Evolutionary conservation across 2,888 invertebrate species (phyloP), one percentile per base, ranked within the genome.

Genomic region (Gisinianus flammeolus): DNA sequence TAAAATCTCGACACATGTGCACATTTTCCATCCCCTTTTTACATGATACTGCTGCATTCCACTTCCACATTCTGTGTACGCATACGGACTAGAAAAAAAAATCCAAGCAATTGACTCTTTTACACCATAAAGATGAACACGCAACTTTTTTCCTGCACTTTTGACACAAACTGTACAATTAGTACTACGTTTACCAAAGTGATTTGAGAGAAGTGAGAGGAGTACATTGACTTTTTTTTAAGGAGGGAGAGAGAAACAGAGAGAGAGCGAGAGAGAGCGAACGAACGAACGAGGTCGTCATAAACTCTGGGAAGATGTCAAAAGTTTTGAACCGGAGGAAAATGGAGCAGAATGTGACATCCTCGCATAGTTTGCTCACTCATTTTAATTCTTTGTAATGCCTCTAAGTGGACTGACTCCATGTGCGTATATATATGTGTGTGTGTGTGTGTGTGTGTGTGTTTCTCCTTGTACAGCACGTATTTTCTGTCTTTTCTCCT

Each of bases 21-120:
- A 16, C 44, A 44, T 44, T 10, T 6, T 10, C 44, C 44, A 44
- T 44, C 44, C 16, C 44, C 44, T 44, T n/a, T n/a, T n/a, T n/a
- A n/a, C n/a, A n/a, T n/a, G n/a, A n/a, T n/a, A n/a, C n/a, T n/a
- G n/a, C n/a, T n/a, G n/a, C n/a, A n/a, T n/a, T n/a, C n/a, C n/a
- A n/a, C 44, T 16, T 44, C 44, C 44, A 10, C 44, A 10, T 6
- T 6, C 44, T 16, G 16, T 44, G 44, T 6, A 16, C 6, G 44
- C 8, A 44, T 10, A 16, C 6, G 44, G 44, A 44, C 8, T 6
- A 44, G 44, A 44, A 44, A 44, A 44, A 44, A 16, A 44, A 54
- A n/a, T n/a, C 19, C 54, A 54, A 54, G 54, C 54, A 54, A 54
- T 54, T 54, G 54, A 54, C 54, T 54, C 54, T n/a, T 54, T 54